Evolutionary conservation across 92 coral and sea anemone species (phyloP), one percentile per base, ranked within the genome.

Genomic region (Epizoanthus ramosus): DNA sequence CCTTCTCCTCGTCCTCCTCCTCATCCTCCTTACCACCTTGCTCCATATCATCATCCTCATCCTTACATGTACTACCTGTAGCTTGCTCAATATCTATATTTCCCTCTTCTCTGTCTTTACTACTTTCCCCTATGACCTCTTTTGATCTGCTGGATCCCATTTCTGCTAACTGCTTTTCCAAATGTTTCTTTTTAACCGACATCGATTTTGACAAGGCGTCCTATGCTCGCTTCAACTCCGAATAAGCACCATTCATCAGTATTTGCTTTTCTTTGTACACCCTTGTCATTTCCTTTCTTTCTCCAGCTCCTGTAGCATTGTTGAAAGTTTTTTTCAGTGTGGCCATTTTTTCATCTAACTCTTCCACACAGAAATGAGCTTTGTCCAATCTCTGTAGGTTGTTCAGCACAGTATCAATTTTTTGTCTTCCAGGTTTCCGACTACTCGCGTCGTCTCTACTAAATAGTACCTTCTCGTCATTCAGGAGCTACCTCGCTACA

Each of bases 161-260:
- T 39, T 39, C 43, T 39, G 43, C 43, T 39, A 39, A 39, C 43
- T 6, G 43, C 43, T 39, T 6, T 39, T 39, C 43, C 43, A 39
- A 39, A 39, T 39, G 3, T 39, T 39, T 39, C 43, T 39, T 70
- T 80, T 75, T 83, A 28, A 64, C 84, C 45, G 81, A 80, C 15
- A 89, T 79, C 52, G 88, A 61, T 73, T 89, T 89, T 72, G 82
- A 52, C 19, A 86, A 33, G 4, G 92, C 86, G 35, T 89, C 92
- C 74, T 89, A 89, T 16, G 92, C 89, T 45, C 79, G 83, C 77
- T 89, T 89, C 52, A 89, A 85, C 67, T 89, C 89, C 2, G 92
- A 79, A 71, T 89, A 85, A 18, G 88, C 89, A 28, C 86, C 89
- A 80, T 89, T 86, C 24, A 89, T 61, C 57, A 88, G 12, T 59